Evolutionary conservation across 1,140 invertebrate genomes (phyloP).

Genomic region (Sycophaga agraensis): DNA sequence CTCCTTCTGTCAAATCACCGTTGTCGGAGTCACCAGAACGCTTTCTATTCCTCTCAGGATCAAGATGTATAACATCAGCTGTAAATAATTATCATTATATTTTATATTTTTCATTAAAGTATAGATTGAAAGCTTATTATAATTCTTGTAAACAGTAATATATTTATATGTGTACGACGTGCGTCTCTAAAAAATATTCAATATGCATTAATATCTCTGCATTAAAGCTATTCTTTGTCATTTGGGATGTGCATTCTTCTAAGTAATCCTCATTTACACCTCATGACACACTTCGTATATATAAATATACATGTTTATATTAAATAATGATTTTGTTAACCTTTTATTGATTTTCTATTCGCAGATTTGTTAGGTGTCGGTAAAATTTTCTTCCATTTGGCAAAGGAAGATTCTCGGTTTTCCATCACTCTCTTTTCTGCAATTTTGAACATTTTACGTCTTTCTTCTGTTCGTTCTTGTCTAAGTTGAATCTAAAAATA

Average conservation of each 20-base stretch:
- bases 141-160: not conserved
- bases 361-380: slow-evolving; percentile 58
- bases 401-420: slow-evolving; percentile 63
- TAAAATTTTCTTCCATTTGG: slow-evolving; percentile 72
- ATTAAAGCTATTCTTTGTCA: too few species aligned
- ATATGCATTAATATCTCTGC: too few species aligned
- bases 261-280: too few species aligned
- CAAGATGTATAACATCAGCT: not conserved
- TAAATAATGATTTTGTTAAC: not conserved
- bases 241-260: too few species aligned
- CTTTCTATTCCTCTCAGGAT: not conserved
- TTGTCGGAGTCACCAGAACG: slow-evolving; percentile 14
- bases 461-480: slow-evolving; percentile 87
- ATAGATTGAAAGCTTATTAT: too few species aligned
- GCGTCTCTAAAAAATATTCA: too few species aligned
- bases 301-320: not conserved
- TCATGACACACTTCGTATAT: too few species aligned
- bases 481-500: slow-evolving; percentile 70
- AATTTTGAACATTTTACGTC: slow-evolving; percentile 89
- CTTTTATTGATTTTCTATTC: slow-evolving; percentile 28
- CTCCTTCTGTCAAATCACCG: slow-evolving; percentile 37
- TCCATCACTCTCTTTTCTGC: slow-evolving; percentile 68
- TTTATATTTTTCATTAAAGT: not conserved
- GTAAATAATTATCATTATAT: not conserved
- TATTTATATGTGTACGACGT: too few species aligned